Conservation (phyloP, 2,888 invertebrate species). For the Tetragnatha montana region DNA sequence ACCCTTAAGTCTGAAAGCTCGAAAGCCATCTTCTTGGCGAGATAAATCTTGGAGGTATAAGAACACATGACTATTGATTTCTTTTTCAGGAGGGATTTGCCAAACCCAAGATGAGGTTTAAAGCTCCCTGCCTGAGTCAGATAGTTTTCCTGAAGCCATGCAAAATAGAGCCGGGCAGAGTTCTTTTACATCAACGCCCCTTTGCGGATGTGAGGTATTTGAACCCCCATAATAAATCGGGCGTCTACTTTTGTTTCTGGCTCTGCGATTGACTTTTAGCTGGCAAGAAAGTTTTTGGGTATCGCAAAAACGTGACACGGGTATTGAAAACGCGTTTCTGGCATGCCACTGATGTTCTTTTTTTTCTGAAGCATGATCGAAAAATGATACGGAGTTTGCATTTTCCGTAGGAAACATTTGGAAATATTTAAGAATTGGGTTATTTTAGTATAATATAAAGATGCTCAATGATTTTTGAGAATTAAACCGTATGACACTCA, state of each 20-base stretch:
- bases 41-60: conserved; percentile 4
- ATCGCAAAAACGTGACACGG: not conserved
- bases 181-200: not conserved
- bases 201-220: conserved; percentile 5
- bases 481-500: too few species aligned
- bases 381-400: not conserved
- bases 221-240: not conserved
- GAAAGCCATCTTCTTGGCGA: not conserved
- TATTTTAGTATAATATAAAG: too few species aligned
- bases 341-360: not conserved
- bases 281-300: not conserved
- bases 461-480: too few species aligned
- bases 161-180: not conserved
- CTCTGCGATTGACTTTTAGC: not conserved
- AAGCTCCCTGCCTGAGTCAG: conserved; percentile 18
- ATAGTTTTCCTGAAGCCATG: not conserved
- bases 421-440: too few species aligned
- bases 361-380: not conserved
- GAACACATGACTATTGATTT: conserved; percentile 7
- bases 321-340: not conserved
- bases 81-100: not conserved
- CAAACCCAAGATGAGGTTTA: not conserved
- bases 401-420: too few species aligned
- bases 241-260: not conserved
- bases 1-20: not conserved